phyloP scores from a whole-genome alignment of 1,140 invertebrate species.

The Formica selysi region DNA sequence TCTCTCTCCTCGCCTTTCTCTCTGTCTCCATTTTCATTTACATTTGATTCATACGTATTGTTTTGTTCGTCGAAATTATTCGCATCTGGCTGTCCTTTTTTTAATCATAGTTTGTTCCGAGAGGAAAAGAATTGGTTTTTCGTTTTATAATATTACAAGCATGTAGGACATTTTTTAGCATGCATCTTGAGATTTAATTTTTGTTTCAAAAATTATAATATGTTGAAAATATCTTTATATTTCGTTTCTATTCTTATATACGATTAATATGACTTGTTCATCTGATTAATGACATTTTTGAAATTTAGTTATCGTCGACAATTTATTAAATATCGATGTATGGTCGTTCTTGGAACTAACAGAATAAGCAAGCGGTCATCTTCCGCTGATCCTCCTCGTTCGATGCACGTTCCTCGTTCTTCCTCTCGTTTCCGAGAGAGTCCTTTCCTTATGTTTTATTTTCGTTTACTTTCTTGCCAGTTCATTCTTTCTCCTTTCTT shows the following conservation, averaged over 20 bases:
- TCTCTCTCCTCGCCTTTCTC: slow-evolving; percentile 26
- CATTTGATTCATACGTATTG: slow-evolving; percentile 21
- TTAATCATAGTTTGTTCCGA: not conserved
- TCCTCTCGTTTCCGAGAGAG: slow-evolving; percentile 16
- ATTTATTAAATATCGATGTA: slow-evolving; percentile 36
- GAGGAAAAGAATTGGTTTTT: not conserved
- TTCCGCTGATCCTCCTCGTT: slow-evolving; percentile 37
- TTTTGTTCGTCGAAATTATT: slow-evolving; percentile 9
- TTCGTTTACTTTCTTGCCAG: slow-evolving; percentile 16
- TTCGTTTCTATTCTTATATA: not conserved
- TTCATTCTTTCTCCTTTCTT: slow-evolving; percentile 50
- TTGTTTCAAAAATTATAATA: not conserved
- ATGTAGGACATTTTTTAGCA: not conserved
- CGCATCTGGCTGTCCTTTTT: not conserved
- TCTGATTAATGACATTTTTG: slow-evolving; percentile 22
- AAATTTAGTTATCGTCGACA: slow-evolving; percentile 7
- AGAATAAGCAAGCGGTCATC: slow-evolving; percentile 49
- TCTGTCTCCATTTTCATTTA: slow-evolving; percentile 50
- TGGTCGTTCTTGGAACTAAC: slow-evolving; percentile 29
- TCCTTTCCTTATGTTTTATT: slow-evolving; percentile 69
- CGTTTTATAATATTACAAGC: not conserved
- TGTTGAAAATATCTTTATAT: not conserved
- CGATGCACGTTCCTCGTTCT: slow-evolving; percentile 38
- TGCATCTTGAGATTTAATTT: not conserved
- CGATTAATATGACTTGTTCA: not conserved